A percentile compares a stretch with the other conserved stretches of the same genome.
Conservation (phyloP, 2,888 invertebrate species). For the Acheta domesticus region DNA sequence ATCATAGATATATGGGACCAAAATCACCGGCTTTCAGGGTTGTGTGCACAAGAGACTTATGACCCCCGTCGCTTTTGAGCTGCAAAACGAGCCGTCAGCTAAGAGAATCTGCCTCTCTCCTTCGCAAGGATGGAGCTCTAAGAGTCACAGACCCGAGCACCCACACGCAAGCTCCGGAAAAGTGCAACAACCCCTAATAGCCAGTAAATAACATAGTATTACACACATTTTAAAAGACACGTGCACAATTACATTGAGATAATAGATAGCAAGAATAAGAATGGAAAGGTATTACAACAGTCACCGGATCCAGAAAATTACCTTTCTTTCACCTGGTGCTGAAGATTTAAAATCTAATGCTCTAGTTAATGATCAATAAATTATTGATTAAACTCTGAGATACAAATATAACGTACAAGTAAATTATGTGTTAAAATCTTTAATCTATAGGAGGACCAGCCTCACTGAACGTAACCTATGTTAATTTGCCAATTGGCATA, state of each 20-base stretch:
- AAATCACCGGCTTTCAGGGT: constrained; percentile 63
- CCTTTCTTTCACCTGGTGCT: constrained; percentile 47
- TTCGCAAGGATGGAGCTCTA: not conserved
- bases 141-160: not conserved
- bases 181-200: constrained; percentile 40
- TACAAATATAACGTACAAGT: not conserved
- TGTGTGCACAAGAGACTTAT: not conserved
- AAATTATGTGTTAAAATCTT: not conserved
- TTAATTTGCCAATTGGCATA: constrained; percentile 22
- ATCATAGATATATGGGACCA: constrained; percentile 98
- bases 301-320: constrained; percentile 50
- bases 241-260: constrained; percentile 23
- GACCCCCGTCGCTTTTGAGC: not conserved
- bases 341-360: constrained; percentile 33
- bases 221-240: constrained; percentile 29
- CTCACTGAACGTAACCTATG: not conserved
- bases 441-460: constrained; percentile 24
- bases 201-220: constrained; percentile 47
- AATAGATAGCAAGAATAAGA: constrained; percentile 27
- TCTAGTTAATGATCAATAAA: constrained; percentile 22
- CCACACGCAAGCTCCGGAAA: not conserved
- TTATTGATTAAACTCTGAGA: constrained; percentile 24
- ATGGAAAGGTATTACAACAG: constrained; percentile 11
- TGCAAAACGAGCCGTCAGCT: not conserved
- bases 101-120: constrained; percentile 19